Evolutionary conservation across 2,888 invertebrate genomes (phyloP), one percentile per base, ranked within the genome.

Genomic region (Chymomyza procnemis): DNA sequence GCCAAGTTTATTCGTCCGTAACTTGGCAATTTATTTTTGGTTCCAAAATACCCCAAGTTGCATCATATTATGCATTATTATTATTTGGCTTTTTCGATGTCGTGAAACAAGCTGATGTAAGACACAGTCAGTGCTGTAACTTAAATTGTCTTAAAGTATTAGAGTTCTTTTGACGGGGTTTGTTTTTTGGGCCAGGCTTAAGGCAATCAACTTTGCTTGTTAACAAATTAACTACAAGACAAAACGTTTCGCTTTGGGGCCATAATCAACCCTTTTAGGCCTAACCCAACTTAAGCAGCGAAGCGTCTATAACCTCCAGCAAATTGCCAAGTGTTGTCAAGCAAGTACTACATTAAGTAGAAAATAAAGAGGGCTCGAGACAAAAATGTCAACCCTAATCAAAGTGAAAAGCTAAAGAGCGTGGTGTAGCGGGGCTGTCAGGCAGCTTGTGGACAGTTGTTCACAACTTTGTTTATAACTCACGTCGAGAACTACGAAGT

Each of bases 161-260:
- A 54, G 54, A 26, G n/a, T n/a, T 22, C 48, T 50, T 54, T 14
- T 14, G 54, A 18, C 14, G 21, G n/a, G n/a, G n/a, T n/a, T n/a
- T n/a, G n/a, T n/a, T 14, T 21, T 54, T 18, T 59, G 26, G 34
- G 19, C 50, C 52, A 47, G 46, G 59, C 62, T 71, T 73, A 67
- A 60, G 67, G 55, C 55, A 58, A 30, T 63, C 69, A 78, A 75
- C 64, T 79, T 82, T 61, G 66, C 83, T 83, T 85, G 88, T 88
- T 84, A 80, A 81, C 86, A 81, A 88, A 80, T 87, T 87, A 85
- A 78, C 78, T 79, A 80, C 71, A 72, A 69, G 66, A 66, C 70
- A 75, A 73, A 78, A 77, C 71, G 74, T 76, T 54, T 54, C 12
- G 19, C 14, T 61, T 52, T 46, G 47, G 19, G 30, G 12, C 46